Percentiles rank a stretch among this genome's conserved stretches.
These are phyloP conservation scores for Sterna hirundo DNA, from an alignment of 2,113 vertebrate genomes.

Conservation along the genomic window DNA sequence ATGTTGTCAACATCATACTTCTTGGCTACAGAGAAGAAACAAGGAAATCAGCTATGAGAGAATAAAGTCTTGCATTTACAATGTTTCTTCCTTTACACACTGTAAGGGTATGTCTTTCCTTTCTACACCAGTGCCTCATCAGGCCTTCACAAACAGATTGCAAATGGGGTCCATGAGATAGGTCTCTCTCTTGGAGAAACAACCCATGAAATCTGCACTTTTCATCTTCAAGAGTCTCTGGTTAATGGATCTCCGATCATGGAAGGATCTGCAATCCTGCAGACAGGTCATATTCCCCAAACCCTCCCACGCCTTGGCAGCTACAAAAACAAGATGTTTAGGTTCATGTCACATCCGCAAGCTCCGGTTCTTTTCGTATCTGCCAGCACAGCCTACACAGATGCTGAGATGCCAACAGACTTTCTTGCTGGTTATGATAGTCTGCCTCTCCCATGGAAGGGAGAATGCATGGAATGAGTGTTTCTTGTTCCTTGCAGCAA, in stretches of 20 bases:
- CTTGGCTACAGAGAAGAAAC: constrained; percentile 76
- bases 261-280: not conserved
- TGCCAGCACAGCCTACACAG: not conserved
- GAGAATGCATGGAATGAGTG: not conserved
- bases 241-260: not conserved
- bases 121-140: not conserved
- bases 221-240: not conserved
- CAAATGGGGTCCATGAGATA: not conserved
- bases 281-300: not conserved
- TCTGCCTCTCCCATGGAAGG: not conserved
- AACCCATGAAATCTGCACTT: not conserved
- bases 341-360: not conserved
- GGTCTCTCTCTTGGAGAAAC: not conserved
- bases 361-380: not conserved
- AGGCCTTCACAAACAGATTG: not conserved
- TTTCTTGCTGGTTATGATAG: not conserved
- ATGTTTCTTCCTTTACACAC: not conserved
- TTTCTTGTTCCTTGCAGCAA: not conserved
- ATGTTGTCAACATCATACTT: constrained; percentile 85
- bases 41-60: not conserved
- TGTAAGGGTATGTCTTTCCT: not conserved
- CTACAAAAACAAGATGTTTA: not conserved
- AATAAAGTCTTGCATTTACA: not conserved
- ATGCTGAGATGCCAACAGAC: not conserved
- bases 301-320: not conserved